These are phyloP conservation scores for Drosophila borealis DNA, from an alignment of 2,888 invertebrate species.

Conservation along the genomic window DNA sequence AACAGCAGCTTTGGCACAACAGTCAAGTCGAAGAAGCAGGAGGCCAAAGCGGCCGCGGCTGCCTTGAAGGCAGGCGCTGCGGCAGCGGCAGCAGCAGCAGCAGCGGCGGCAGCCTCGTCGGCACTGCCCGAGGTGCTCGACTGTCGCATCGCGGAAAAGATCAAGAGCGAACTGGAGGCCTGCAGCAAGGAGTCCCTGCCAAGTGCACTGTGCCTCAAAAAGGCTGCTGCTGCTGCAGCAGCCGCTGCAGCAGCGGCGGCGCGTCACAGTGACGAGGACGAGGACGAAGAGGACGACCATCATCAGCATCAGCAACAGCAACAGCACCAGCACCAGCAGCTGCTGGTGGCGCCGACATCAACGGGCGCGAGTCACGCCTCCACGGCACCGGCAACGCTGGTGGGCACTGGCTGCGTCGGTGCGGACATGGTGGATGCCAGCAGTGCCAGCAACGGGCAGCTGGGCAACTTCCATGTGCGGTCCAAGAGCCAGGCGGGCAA, in stretches of 20 bases:
- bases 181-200: slow-evolving; percentile 76
- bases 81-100: slow-evolving; percentile 66
- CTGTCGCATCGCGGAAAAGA: slow-evolving; percentile 85
- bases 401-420: not conserved
- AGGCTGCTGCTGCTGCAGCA: slow-evolving; percentile 63
- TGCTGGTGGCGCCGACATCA: slow-evolving; percentile 12
- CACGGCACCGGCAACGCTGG: not conserved
- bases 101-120: slow-evolving; percentile 53
- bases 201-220: slow-evolving; percentile 77
- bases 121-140: slow-evolving; percentile 83
- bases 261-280: slow-evolving; percentile 72
- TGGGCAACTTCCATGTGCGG: slow-evolving; percentile 63
- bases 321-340: slow-evolving; percentile 37
- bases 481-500: slow-evolving; percentile 41
- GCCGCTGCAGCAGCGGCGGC: slow-evolving; percentile 54
- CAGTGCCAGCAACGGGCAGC: slow-evolving; percentile 51
- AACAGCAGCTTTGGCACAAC: slow-evolving; percentile 28
- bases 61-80: slow-evolving; percentile 56
- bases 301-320: slow-evolving; percentile 50
- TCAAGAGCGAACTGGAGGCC: slow-evolving; percentile 84
- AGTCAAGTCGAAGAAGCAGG: slow-evolving; percentile 82
- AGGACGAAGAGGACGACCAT: slow-evolving; percentile 74
- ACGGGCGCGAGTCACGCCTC: slow-evolving; percentile 22
- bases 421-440: slow-evolving; percentile 52
- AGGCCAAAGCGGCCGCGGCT: slow-evolving; percentile 76